Conservation (phyloP, 2,113 vertebrate genomes). For the Pseudopodoces humilis region DNA sequence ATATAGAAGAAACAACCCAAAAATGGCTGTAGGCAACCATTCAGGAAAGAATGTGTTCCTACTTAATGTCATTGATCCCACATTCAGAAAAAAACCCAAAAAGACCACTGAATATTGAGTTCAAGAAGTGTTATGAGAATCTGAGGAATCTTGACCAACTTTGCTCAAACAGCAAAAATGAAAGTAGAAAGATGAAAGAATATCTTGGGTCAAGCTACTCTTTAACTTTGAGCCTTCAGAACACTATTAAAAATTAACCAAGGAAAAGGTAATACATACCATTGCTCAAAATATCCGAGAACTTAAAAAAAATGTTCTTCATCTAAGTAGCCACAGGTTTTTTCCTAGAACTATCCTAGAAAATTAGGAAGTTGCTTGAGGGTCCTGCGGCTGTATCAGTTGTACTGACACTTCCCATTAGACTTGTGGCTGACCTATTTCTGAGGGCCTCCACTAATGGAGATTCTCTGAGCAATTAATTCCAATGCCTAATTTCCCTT, state of each 20-base stretch:
- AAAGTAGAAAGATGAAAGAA: neutral
- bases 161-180: neutral
- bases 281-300: neutral
- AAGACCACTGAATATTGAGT: neutral
- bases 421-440: neutral
- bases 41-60: neutral
- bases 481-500: neutral
- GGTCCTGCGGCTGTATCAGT: neutral
- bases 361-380: neutral
- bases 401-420: neutral
- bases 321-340: neutral
- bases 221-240: constrained; percentile 8
- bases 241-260: neutral
- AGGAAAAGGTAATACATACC: neutral
- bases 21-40: neutral
- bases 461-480: neutral
- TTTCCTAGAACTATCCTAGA: neutral
- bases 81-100: neutral
- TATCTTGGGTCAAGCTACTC: neutral
- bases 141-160: neutral
- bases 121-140: neutral
- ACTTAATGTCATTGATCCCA: neutral
- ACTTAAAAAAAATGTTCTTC: neutral
- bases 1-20: neutral
- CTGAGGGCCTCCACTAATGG: neutral